These are phyloP conservation scores for Candidula unifasciata DNA, from an alignment of 2,888 invertebrate species.

Conservation along the genomic window DNA sequence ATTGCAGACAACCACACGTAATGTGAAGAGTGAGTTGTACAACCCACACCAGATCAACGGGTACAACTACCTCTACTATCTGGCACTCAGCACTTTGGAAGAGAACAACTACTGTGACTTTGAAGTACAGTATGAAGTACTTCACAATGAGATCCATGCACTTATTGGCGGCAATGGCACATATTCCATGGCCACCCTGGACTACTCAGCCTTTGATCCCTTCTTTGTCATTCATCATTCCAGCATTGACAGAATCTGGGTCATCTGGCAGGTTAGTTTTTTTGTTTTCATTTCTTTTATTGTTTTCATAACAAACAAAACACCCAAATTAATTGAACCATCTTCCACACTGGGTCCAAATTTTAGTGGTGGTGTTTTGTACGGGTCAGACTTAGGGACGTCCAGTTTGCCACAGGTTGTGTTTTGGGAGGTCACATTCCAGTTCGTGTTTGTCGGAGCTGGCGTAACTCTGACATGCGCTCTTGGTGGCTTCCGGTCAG, in stretches of 20 bases:
- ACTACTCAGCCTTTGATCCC: constrained; percentile 57
- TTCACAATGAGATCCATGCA: constrained; percentile 57
- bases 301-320: background rate
- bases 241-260: constrained; percentile 58
- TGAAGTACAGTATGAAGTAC: constrained; percentile 57
- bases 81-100: constrained; percentile 53
- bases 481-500: too few species aligned
- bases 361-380: too few species aligned
- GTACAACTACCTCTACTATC: constrained; percentile 50
- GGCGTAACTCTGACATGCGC: too few species aligned
- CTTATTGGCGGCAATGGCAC: constrained; percentile 53
- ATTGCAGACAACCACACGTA: constrained; percentile 36
- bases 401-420: too few species aligned
- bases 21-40: constrained; percentile 44
- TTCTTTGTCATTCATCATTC: constrained; percentile 58
- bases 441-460: too few species aligned
- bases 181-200: constrained; percentile 56
- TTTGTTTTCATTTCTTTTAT: too few species aligned
- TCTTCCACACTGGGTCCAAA: too few species aligned
- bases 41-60: constrained; percentile 36
- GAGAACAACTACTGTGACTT: constrained; percentile 57
- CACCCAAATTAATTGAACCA: too few species aligned
- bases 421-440: too few species aligned
- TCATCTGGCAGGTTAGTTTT: constrained; percentile 54
- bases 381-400: too few species aligned